Conservation (phyloP, 2,113 vertebrate genomes). For the Argyrosomus japonicus region DNA sequence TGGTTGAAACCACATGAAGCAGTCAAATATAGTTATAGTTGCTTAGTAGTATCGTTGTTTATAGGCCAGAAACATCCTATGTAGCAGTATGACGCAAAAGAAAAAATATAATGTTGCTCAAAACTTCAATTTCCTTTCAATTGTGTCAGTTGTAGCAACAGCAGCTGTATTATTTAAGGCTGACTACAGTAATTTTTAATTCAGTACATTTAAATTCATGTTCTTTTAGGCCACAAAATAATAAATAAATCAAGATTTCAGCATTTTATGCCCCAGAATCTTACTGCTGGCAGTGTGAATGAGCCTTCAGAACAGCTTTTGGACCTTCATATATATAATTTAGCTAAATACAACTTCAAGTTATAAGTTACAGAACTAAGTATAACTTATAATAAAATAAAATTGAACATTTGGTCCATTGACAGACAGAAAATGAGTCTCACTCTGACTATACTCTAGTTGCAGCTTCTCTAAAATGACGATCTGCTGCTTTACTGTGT, state of each 20-base stretch:
- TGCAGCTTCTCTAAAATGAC: no score
- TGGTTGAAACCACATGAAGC: conserved; percentile 1
- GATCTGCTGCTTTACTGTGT: no score
- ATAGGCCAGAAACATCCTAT: background rate
- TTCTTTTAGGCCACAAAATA: background rate
- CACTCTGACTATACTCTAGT: no score
- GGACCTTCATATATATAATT: no score
- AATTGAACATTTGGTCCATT: no score
- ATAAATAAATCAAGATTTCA: background rate
- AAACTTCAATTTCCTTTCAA: background rate
- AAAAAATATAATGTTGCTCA: background rate
- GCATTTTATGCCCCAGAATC: background rate
- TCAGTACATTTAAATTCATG: background rate
- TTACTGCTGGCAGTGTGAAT: background rate
- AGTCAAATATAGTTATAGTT: background rate
- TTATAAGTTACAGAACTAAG: no score
- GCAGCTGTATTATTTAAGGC: background rate
- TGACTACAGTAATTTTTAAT: background rate
- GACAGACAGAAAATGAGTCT: no score
- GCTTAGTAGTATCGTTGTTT: no score
- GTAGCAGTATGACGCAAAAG: background rate
- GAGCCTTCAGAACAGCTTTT: background rate
- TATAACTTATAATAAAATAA: no score
- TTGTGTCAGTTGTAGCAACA: background rate
- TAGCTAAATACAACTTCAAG: background rate